Conservation (phyloP, 2,113 vertebrate genomes). For the Amphilophus citrinellus region DNA sequence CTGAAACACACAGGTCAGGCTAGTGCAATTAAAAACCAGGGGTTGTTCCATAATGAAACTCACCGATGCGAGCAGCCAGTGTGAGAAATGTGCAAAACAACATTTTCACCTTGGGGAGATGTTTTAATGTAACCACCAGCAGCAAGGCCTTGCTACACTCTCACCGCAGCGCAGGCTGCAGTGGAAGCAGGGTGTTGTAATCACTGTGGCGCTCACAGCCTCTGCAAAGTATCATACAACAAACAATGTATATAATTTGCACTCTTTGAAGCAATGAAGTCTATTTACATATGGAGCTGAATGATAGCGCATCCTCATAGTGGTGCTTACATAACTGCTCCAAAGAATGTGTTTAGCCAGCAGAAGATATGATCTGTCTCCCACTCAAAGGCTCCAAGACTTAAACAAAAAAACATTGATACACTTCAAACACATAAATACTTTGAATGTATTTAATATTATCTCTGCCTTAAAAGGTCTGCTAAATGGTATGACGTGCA, state of each 20-base stretch:
- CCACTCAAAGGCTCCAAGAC: constrained; percentile 40
- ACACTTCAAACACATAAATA: constrained; percentile 14
- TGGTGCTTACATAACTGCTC: constrained; percentile 53
- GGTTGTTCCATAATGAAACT: constrained; percentile 45
- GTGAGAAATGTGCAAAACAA: constrained; percentile 41
- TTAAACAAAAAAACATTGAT: constrained; percentile 17
- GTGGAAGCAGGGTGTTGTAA: constrained; percentile 16
- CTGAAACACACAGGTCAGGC: neutral
- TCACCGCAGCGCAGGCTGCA: constrained; percentile 28
- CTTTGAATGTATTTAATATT: constrained; percentile 47
- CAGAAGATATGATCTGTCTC: constrained; percentile 49
- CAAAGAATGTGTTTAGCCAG: constrained; percentile 53
- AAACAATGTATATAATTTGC: constrained; percentile 36
- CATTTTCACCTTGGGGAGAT: constrained; percentile 58
- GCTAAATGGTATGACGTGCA: neutral
- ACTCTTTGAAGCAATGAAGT: constrained; percentile 21
- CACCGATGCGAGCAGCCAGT: constrained; percentile 32
- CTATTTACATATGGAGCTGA: constrained; percentile 51
- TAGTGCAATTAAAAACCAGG: constrained; percentile 38
- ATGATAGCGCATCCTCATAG: constrained; percentile 21
- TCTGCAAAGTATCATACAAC: constrained; percentile 18
- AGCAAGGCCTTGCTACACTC: constrained; percentile 20
- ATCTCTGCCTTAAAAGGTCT: constrained; percentile 16
- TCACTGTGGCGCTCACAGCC: neutral
- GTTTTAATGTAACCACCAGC: constrained; percentile 50